These are phyloP conservation scores for Petrophora chlorosata DNA, from an alignment of 2,888 invertebrate species.

Conservation along the genomic window DNA sequence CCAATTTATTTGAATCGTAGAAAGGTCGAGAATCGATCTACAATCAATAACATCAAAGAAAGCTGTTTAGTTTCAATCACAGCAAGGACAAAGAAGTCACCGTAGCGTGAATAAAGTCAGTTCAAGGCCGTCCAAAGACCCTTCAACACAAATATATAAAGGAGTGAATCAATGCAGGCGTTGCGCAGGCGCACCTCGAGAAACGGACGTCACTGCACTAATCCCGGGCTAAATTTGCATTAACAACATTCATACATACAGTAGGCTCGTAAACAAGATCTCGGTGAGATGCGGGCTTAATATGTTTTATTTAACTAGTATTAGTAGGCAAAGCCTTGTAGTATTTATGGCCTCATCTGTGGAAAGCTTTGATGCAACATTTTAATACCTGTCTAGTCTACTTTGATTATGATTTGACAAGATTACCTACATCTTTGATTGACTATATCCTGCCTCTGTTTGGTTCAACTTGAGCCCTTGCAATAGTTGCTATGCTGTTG, in stretches of 20 bases:
- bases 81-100: conserved; percentile 25
- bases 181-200: conserved; percentile 28
- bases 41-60: background rate
- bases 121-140: conserved; percentile 43
- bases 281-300: background rate
- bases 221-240: conserved; percentile 52
- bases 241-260: conserved; percentile 36
- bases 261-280: conserved; percentile 37
- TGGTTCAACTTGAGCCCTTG: too few species aligned
- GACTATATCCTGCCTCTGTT: too few species aligned
- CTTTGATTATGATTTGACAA: too few species aligned
- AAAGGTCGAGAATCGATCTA: background rate
- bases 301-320: background rate
- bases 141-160: conserved; percentile 29
- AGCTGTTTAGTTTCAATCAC: conserved; percentile 5
- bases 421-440: too few species aligned
- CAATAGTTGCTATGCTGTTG: too few species aligned
- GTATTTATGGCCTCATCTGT: too few species aligned
- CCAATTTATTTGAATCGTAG: background rate
- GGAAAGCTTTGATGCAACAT: too few species aligned
- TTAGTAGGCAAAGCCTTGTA: too few species aligned
- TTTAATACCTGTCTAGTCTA: too few species aligned
- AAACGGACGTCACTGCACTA: conserved; percentile 47
- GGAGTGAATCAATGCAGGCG: conserved; percentile 27
- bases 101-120: conserved; percentile 30